These are phyloP conservation scores for Sarcophaga carnaria DNA, from an alignment of 2,888 invertebrate genomes.

Conservation along the genomic window DNA sequence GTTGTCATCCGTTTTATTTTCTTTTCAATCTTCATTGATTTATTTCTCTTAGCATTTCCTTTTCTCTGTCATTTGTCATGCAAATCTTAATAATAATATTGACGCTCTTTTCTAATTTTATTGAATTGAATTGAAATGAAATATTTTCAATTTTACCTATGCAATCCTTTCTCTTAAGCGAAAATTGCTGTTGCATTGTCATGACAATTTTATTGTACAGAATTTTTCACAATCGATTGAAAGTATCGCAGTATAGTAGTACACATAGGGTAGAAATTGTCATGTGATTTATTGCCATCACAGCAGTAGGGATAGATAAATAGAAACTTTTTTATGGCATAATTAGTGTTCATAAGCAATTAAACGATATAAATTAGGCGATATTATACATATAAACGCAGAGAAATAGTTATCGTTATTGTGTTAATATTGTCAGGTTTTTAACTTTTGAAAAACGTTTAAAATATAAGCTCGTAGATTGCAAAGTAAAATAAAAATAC, in stretches of 20 bases:
- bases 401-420: too few relatives aligned
- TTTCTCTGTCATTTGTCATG: constrained; percentile 43
- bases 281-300: background rate
- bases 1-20: background rate
- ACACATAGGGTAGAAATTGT: background rate
- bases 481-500: too few relatives aligned
- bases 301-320: background rate
- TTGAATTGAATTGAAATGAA: background rate
- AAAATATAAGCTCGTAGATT: too few relatives aligned
- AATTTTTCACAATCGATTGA: background rate
- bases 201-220: constrained; percentile 23
- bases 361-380: background rate
- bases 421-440: too few relatives aligned
- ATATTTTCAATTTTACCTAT: constrained; percentile 7
- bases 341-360: background rate
- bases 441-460: too few relatives aligned
- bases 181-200: constrained; percentile 39
- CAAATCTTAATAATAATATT: constrained; percentile 45
- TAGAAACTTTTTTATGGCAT: background rate
- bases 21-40: constrained; percentile 32
- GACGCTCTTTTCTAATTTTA: constrained; percentile 54
- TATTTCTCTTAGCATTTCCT: constrained; percentile 55
- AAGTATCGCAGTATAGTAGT: background rate
- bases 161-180: background rate
- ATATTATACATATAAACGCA: too few relatives aligned